A percentile compares a stretch with the other conserved stretches of the same genome.
Conservation (phyloP, 2,113 vertebrate species). For the Hypocryptadius cinnamomeus region DNA sequence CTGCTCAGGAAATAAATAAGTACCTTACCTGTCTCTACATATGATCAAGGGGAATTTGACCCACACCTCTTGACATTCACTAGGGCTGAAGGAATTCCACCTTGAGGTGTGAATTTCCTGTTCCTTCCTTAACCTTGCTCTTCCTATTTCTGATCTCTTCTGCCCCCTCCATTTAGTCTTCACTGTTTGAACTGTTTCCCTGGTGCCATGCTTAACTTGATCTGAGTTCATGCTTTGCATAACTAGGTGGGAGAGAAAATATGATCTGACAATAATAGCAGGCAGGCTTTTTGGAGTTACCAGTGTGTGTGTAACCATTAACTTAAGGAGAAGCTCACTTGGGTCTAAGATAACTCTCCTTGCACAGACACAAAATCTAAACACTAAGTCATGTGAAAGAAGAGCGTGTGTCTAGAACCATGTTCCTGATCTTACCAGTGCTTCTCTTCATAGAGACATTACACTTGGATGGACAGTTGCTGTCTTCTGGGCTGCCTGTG, state of each 20-base stretch:
- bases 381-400: background rate
- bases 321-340: background rate
- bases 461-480: accelerated
- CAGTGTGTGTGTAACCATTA: background rate
- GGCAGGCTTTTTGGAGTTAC: background rate
- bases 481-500: background rate
- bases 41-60: background rate
- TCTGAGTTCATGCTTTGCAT: background rate
- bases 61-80: background rate
- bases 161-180: background rate
- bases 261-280: background rate
- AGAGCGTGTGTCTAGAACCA: background rate
- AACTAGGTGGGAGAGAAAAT: background rate
- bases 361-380: background rate
- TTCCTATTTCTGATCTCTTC: background rate
- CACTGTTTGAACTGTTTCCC: background rate
- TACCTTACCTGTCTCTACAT: background rate
- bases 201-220: background rate
- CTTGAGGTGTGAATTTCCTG: background rate
- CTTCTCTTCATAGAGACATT: background rate
- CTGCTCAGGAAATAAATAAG: background rate
- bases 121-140: background rate
- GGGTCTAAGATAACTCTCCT: background rate
- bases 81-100: background rate
- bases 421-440: background rate